Percentiles rank a stretch among this genome's conserved stretches.
These are phyloP conservation scores for Hemiprocne comata DNA, from an alignment of 2,113 vertebrate genomes.

Conservation along the genomic window DNA sequence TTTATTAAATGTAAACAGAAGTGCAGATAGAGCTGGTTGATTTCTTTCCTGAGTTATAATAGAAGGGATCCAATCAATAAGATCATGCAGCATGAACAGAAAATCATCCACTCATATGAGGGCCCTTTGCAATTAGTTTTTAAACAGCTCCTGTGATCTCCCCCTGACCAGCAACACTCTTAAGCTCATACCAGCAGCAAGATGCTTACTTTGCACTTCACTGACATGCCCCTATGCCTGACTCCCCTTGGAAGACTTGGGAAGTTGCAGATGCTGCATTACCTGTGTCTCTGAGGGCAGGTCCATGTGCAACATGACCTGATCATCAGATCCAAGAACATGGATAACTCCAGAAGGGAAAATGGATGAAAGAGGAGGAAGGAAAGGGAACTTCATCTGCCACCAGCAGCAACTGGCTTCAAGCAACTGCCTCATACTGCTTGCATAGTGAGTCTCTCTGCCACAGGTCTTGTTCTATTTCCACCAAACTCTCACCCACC, in stretches of 20 bases:
- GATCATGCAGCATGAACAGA: not conserved
- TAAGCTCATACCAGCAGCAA: not conserved
- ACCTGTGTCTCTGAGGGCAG: not conserved
- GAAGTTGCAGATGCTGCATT: not conserved
- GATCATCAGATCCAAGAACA: not conserved
- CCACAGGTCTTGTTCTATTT: not conserved
- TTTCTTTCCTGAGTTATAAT: not conserved
- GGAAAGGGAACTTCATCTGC: not conserved
- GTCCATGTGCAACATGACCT: not conserved
- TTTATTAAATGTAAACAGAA: slow-evolving; percentile 50
- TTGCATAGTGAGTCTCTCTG: not conserved
- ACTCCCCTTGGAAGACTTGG: rapidly evolving
- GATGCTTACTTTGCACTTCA: not conserved
- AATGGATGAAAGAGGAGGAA: not conserved
- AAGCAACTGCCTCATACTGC: too few species aligned
- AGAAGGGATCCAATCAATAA: not conserved
- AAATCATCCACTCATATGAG: not conserved
- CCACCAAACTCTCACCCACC: not conserved
- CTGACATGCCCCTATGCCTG: not conserved
- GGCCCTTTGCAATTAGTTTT: not conserved
- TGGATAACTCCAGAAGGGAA: not conserved
- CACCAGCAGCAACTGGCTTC: not conserved
- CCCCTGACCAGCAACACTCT: not conserved
- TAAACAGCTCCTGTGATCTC: not conserved
- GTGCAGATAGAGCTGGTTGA: not conserved